Conservation (phyloP, 2,888 invertebrate genomes). For the Galeopsomyia nigrocyanea region DNA sequence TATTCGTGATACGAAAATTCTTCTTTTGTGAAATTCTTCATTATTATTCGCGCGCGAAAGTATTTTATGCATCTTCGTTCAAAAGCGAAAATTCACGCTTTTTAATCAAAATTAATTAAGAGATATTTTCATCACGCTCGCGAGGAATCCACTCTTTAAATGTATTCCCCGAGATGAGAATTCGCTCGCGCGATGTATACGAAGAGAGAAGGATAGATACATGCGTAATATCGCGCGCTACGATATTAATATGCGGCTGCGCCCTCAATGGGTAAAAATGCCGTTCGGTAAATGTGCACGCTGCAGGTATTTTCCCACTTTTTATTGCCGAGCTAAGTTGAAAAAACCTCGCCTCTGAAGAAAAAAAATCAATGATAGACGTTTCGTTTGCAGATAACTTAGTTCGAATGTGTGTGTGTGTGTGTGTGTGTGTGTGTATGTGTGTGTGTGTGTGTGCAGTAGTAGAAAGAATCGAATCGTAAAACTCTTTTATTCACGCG, state of each 20-base stretch:
- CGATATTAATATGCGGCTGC: conserved; percentile 20
- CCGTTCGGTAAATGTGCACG: conserved; percentile 2
- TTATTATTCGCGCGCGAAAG: not conserved
- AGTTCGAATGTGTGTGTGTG: no score
- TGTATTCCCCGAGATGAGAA: conserved; percentile 32
- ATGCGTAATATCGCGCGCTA: conserved; percentile 25
- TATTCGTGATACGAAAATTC: no score
- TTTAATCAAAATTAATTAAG: conserved; percentile 42
- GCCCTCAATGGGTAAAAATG: not conserved
- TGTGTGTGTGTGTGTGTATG: no score
- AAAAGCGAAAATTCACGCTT: not conserved
- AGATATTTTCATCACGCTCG: conserved; percentile 36
- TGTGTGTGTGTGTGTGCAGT: no score
- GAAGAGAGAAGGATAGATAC: not conserved
- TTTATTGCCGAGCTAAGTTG: not conserved
- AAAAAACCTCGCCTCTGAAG: not conserved
- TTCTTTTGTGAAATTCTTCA: no score
- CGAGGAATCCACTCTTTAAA: not conserved
- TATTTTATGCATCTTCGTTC: conserved; percentile 2
- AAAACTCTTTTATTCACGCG: no score
- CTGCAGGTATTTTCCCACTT: not conserved
- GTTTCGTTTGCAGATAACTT: no score
- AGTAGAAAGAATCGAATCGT: no score
- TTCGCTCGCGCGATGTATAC: not conserved
- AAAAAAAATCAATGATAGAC: no score